Evolutionary conservation across 2,888 invertebrate genomes (phyloP).

Genomic region (Macrosoma leucophasiata): DNA sequence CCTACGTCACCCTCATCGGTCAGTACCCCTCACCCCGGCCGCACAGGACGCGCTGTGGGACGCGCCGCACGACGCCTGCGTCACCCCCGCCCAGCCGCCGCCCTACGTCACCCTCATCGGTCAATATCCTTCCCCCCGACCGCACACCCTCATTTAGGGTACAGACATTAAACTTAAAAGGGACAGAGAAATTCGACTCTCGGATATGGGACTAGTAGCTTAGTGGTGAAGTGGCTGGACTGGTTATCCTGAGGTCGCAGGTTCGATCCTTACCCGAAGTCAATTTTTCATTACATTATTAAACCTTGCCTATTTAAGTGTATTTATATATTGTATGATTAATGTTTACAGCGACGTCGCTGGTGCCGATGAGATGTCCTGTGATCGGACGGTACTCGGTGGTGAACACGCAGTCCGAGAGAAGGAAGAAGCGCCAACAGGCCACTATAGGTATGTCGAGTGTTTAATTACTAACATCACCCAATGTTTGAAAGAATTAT

Average conservation of each 20-base stretch:
- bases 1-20: slow-evolving; percentile 81
- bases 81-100: slow-evolving; percentile 57
- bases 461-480: slow-evolving; percentile 7
- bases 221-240: too few relatives aligned
- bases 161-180: too few relatives aligned
- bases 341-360: slow-evolving; percentile 75
- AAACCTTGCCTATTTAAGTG: too few relatives aligned
- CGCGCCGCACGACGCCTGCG: slow-evolving; percentile 81
- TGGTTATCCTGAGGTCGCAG: too few relatives aligned
- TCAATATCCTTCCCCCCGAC: slow-evolving; percentile 69
- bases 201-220: too few relatives aligned
- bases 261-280: too few relatives aligned
- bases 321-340: too few relatives aligned
- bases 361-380: slow-evolving; percentile 80
- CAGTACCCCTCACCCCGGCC: slow-evolving; percentile 57
- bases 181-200: too few relatives aligned
- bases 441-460: slow-evolving; percentile 42
- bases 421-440: slow-evolving; percentile 70
- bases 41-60: slow-evolving; percentile 76
- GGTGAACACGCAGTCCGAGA: slow-evolving; percentile 56
- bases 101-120: slow-evolving; percentile 81
- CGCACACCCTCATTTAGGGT: too few relatives aligned
- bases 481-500: too few relatives aligned
- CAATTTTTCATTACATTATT: too few relatives aligned
- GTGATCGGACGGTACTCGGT: slow-evolving; percentile 81